Evolutionary conservation across 2,797 vertebrate species (phyloP).

Genomic region (Geotrypetes seraphini): DNA sequence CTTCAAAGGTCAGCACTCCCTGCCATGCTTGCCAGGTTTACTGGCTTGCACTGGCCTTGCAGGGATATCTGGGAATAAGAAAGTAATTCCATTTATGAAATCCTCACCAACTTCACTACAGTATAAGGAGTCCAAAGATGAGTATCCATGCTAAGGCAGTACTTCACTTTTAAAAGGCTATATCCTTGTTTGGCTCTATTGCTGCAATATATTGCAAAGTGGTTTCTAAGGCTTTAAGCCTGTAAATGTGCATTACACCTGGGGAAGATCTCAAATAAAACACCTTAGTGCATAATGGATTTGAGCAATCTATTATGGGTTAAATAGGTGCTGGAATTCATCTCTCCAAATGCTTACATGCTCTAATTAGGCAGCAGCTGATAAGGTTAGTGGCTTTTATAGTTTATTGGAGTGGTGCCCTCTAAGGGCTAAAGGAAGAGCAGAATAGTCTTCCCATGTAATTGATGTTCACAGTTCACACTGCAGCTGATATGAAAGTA

Average conservation of each 20-base stretch:
- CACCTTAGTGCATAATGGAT: neutral
- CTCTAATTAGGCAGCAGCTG: neutral
- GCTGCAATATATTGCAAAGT: too few species aligned
- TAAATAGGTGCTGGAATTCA: neutral
- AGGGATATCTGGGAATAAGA: too few species aligned
- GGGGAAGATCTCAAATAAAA: neutral
- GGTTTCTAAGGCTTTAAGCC: too few species aligned
- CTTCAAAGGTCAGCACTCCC: too few species aligned
- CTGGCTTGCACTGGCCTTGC: too few species aligned
- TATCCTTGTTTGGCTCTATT: too few species aligned
- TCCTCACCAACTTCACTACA: too few species aligned
- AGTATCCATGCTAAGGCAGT: too few species aligned
- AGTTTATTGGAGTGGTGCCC: neutral
- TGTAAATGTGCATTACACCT: neutral
- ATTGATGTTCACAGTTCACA: constrained; percentile 9
- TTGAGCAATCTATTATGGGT: neutral
- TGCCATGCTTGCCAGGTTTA: too few species aligned
- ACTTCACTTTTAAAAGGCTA: too few species aligned
- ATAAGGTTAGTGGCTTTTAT: neutral
- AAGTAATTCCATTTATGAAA: too few species aligned
- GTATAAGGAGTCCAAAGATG: too few species aligned
- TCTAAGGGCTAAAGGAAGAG: constrained; percentile 1
- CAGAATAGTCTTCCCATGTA: neutral
- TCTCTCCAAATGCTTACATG: neutral
- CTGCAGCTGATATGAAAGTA: neutral